Percentiles rank a stretch among this genome's conserved stretches.
Conservation (phyloP, 2,888 invertebrate species). For the Molorchus minor region DNA sequence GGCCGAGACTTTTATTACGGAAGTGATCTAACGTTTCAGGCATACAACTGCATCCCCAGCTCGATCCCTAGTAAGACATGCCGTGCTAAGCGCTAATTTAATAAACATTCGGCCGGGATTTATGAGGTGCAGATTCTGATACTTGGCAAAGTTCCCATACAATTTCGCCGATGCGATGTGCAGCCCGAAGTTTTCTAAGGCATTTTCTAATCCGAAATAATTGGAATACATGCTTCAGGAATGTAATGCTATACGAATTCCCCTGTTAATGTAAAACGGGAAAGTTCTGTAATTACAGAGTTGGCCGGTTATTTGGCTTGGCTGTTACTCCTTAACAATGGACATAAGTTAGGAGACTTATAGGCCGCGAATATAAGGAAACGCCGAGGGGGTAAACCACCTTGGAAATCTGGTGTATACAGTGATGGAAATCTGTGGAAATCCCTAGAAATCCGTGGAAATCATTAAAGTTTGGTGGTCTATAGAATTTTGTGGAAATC, state of each 20-base stretch:
- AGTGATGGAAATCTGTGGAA: too few species aligned
- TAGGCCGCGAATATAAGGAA: too few species aligned
- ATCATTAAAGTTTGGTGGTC: too few species aligned
- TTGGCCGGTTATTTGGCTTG: neutral
- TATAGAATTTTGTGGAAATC: too few species aligned
- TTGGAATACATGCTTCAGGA: slow-evolving; percentile 23
- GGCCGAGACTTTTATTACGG: neutral
- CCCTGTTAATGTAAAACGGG: slow-evolving; percentile 7
- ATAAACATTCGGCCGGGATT: slow-evolving; percentile 12
- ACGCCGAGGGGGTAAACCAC: too few species aligned
- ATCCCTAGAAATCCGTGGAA: too few species aligned
- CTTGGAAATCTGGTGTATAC: too few species aligned
- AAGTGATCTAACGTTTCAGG: neutral
- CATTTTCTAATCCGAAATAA: slow-evolving; percentile 28
- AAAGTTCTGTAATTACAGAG: slow-evolving; percentile 2
- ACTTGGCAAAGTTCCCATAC: slow-evolving; percentile 25
- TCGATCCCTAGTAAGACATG: slow-evolving; percentile 5
- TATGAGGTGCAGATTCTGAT: slow-evolving; percentile 18
- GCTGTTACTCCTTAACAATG: neutral
- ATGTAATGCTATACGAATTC: slow-evolving; percentile 12
- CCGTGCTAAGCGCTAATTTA: slow-evolving; percentile 12
- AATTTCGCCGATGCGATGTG: slow-evolving; percentile 12
- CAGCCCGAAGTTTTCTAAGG: slow-evolving; percentile 1
- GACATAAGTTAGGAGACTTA: neutral
- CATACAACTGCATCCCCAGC: neutral